A percentile compares a stretch with the other conserved stretches of the same genome.
Evolutionary conservation across 2,888 invertebrate species (phyloP).

Genomic region (Norana najaformis): DNA sequence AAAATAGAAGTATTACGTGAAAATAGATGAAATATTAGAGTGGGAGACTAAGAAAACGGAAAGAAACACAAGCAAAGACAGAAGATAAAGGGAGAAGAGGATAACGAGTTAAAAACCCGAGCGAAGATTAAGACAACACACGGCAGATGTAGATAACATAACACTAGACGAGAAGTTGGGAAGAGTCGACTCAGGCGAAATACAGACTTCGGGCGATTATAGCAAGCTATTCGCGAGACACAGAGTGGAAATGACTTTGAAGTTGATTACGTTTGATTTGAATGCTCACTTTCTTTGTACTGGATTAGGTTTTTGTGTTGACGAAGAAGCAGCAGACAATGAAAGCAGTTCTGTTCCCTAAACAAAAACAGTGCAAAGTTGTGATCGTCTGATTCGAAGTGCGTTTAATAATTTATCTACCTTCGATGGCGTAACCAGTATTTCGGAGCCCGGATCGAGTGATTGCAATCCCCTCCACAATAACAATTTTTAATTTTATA

Average conservation of each 20-base stretch:
- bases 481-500: too few species aligned
- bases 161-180: background rate
- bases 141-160: background rate
- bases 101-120: background rate
- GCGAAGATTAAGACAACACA: background rate
- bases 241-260: too few species aligned
- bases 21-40: too few species aligned
- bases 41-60: too few species aligned
- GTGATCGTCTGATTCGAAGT: background rate
- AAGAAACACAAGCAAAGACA: background rate
- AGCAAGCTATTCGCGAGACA: background rate
- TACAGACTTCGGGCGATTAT: background rate
- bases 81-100: background rate
- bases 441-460: too few species aligned
- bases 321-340: slow-evolving; percentile 37
- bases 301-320: slow-evolving; percentile 35
- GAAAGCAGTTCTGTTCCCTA: slow-evolving; percentile 36
- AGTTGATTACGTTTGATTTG: too few species aligned
- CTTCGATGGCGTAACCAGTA: too few species aligned
- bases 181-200: background rate
- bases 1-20: background rate
- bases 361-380: background rate
- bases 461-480: too few species aligned
- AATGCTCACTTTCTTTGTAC: slow-evolving; percentile 32
- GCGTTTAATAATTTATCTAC: too few species aligned